Percentiles rank a stretch among this genome's conserved stretches.
Evolutionary conservation across 2,888 invertebrate genomes (phyloP).

Genomic region (Molanna angustata): DNA sequence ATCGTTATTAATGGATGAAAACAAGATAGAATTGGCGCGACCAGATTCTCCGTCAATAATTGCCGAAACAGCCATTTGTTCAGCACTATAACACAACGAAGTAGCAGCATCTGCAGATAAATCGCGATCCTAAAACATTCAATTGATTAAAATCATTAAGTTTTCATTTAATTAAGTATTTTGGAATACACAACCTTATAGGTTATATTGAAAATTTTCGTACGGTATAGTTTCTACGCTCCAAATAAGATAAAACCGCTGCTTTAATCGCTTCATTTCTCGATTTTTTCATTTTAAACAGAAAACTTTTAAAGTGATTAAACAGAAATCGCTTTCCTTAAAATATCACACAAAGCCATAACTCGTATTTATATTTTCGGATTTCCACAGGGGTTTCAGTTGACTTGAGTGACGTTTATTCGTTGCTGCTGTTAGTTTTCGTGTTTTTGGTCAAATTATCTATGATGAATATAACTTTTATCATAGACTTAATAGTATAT

Average conservation of each 20-base stretch:
- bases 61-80: constrained; percentile 67
- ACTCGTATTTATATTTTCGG: constrained; percentile 28
- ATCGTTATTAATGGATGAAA: constrained; percentile 74
- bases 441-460: too few relatives aligned
- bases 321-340: too few relatives aligned
- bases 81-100: constrained; percentile 58
- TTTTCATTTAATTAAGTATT: not conserved
- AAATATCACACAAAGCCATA: constrained; percentile 31
- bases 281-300: constrained; percentile 60
- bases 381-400: constrained; percentile 16
- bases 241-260: constrained; percentile 65
- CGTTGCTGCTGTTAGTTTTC: too few relatives aligned
- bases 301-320: too few relatives aligned
- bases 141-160: constrained; percentile 2
- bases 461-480: too few relatives aligned
- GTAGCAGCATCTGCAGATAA: constrained; percentile 57
- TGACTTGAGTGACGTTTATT: constrained; percentile 18
- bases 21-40: constrained; percentile 71
- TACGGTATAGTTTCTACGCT: constrained; percentile 67
- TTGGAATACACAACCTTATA: too few relatives aligned
- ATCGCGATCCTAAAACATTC: constrained; percentile 56
- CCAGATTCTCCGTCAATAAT: constrained; percentile 71
- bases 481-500: too few relatives aligned
- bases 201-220: constrained; percentile 33
- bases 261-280: constrained; percentile 66